Percentiles rank a stretch among this genome's conserved stretches.
Conservation (phyloP, 2,888 invertebrate genomes). For the Zygaena filipendulae region DNA sequence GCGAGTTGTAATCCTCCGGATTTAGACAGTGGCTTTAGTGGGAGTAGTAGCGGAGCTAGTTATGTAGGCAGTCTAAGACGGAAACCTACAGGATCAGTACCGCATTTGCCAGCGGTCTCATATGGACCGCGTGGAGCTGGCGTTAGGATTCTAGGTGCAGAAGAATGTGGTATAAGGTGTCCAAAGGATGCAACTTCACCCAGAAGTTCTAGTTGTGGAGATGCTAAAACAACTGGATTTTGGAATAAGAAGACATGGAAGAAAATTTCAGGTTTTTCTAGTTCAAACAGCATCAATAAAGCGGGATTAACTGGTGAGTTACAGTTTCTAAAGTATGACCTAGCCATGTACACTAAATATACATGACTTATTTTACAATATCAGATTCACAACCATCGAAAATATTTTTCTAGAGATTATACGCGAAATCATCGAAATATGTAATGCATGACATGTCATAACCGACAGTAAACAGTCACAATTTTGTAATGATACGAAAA, state of each 20-base stretch:
- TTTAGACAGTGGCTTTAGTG: slow-evolving; percentile 86
- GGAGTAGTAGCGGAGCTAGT: slow-evolving; percentile 85
- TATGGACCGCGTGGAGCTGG: slow-evolving; percentile 63
- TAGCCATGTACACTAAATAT: not conserved
- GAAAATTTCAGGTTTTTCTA: slow-evolving; percentile 79
- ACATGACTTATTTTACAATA: too few relatives aligned
- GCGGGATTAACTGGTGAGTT: slow-evolving; percentile 73
- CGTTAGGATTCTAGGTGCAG: slow-evolving; percentile 54
- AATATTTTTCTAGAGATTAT: not conserved
- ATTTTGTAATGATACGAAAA: too few relatives aligned
- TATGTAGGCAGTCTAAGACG: slow-evolving; percentile 77
- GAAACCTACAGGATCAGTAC: slow-evolving; percentile 59
- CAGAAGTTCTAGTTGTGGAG: slow-evolving; percentile 59
- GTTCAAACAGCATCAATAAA: slow-evolving; percentile 77
- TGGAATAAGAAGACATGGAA: slow-evolving; percentile 85
- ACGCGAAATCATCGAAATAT: not conserved
- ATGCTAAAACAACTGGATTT: slow-evolving; percentile 67
- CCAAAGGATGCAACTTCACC: slow-evolving; percentile 48
- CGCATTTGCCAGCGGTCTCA: slow-evolving; percentile 60
- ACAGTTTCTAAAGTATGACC: too few relatives aligned
- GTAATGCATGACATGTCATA: too few relatives aligned
- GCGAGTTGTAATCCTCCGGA: slow-evolving; percentile 74
- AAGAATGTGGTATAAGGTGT: slow-evolving; percentile 49
- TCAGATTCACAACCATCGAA: not conserved
- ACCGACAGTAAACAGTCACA: too few relatives aligned